A percentile compares a stretch with the other conserved stretches of the same genome.
phyloP scores from a whole-genome alignment of 2,797 vertebrate species.

The Ctenosaura bakeri region DNA sequence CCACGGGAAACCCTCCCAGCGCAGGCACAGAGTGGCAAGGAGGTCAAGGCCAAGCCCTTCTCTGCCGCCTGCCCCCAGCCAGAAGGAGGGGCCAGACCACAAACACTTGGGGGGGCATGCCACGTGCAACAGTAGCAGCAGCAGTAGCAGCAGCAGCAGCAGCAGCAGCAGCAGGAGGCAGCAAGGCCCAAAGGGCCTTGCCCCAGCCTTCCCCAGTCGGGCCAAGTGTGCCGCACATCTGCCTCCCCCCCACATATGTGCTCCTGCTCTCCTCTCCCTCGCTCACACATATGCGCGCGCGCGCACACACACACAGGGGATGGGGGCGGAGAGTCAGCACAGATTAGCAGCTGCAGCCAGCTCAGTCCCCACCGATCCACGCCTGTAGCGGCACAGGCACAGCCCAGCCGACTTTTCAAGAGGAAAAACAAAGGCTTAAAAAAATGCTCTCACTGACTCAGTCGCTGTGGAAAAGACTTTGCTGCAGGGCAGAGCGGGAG shows the following conservation, averaged over 20 bases:
- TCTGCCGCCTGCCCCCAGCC: not conserved
- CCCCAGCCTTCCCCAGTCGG: not conserved
- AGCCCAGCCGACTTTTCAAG: constrained; percentile 57
- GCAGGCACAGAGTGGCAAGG: not conserved
- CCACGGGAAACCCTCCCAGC: too few relatives aligned
- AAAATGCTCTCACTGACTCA: constrained; percentile 39
- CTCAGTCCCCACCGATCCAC: not conserved
- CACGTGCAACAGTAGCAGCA: not conserved
- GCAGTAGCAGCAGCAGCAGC: not conserved
- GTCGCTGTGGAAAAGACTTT: constrained; percentile 49
- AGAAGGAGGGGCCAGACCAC: not conserved
- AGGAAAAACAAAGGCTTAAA: constrained; percentile 51
- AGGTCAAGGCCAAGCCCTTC: not conserved
- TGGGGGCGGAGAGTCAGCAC: not conserved
- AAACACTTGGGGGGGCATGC: too few relatives aligned
- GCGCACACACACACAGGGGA: not conserved
- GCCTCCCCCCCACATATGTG: not conserved
- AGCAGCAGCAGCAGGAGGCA: not conserved
- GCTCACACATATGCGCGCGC: too few relatives aligned
- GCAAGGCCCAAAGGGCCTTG: not conserved
- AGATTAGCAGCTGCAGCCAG: constrained; percentile 12
- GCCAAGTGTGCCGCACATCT: not conserved
- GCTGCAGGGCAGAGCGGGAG: constrained; percentile 43
- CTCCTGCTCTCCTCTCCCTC: not conserved
- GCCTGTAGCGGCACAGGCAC: constrained; percentile 32